Conservation (phyloP, 2,888 invertebrate genomes). For the Parthenolecanium corni region DNA sequence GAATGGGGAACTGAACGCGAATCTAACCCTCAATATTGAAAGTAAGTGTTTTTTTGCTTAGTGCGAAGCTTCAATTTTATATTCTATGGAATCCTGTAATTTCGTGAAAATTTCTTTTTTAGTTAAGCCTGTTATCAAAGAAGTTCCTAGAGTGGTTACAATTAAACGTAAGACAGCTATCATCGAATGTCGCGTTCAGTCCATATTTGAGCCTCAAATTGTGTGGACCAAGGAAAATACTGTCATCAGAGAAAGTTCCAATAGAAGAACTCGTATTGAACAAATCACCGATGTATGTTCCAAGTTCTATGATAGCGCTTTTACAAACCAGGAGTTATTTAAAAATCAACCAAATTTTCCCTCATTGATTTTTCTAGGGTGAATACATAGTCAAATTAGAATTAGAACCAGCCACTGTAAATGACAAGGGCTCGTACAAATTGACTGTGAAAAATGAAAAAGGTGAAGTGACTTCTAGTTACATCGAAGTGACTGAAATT, state of each 20-base stretch:
- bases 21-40: constrained; percentile 94
- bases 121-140: constrained; percentile 88
- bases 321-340: no score
- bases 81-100: not conserved
- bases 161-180: constrained; percentile 86
- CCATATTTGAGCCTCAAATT: constrained; percentile 84
- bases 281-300: constrained; percentile 60
- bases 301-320: not conserved
- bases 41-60: constrained; percentile 49
- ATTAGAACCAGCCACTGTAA: constrained; percentile 67
- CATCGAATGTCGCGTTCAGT: constrained; percentile 86
- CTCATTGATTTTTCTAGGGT: constrained; percentile 47
- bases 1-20: constrained; percentile 92
- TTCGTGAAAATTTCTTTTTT: constrained; percentile 33
- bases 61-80: not conserved
- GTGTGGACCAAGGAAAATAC: constrained; percentile 84
- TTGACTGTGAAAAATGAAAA: constrained; percentile 84
- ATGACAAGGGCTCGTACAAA: constrained; percentile 80
- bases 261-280: constrained; percentile 64
- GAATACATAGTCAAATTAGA: constrained; percentile 84
- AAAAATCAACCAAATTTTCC: not conserved
- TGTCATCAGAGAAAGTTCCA: constrained; percentile 62
- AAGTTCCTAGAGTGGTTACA: constrained; percentile 81
- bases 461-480: constrained; percentile 80
- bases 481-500: constrained; percentile 74